These are phyloP conservation scores for Petrocephalus schoutedeni DNA, from an alignment of 2,797 vertebrate genomes.

Conservation along the genomic window DNA sequence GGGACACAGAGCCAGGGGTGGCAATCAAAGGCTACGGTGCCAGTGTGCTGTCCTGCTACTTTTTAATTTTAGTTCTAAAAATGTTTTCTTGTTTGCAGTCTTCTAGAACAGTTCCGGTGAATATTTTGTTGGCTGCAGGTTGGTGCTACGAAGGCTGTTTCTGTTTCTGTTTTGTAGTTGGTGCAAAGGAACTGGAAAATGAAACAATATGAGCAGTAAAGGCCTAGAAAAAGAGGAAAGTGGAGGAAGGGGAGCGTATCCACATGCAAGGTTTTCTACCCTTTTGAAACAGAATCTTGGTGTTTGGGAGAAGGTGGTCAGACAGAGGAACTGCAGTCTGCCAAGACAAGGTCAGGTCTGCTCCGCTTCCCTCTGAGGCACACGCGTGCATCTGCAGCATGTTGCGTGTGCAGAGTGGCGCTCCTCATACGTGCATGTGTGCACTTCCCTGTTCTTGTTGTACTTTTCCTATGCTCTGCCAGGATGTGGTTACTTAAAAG, in stretches of 20 bases:
- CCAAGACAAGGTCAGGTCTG: neutral
- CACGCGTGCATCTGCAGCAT: neutral
- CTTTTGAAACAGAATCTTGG: neutral
- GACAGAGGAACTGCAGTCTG: neutral
- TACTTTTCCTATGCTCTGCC: neutral
- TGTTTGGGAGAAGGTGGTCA: neutral
- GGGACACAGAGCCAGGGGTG: neutral
- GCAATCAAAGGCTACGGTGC: too few relatives aligned
- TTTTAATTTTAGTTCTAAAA: neutral
- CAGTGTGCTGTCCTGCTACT: neutral
- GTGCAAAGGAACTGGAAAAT: neutral
- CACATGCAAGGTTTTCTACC: neutral
- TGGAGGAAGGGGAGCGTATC: neutral
- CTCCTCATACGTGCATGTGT: neutral
- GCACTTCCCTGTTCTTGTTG: constrained; percentile 15
- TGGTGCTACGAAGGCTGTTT: neutral
- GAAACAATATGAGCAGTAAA: neutral
- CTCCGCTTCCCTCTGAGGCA: neutral
- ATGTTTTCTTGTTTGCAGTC: neutral
- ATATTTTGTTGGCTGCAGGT: neutral
- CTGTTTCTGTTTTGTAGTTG: neutral
- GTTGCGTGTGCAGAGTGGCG: neutral
- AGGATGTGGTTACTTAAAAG: constrained; percentile 13
- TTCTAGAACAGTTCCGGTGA: neutral
- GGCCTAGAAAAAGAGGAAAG: neutral